Conservation (phyloP, 2,888 invertebrate species). For the Amblyteles armatorius region DNA sequence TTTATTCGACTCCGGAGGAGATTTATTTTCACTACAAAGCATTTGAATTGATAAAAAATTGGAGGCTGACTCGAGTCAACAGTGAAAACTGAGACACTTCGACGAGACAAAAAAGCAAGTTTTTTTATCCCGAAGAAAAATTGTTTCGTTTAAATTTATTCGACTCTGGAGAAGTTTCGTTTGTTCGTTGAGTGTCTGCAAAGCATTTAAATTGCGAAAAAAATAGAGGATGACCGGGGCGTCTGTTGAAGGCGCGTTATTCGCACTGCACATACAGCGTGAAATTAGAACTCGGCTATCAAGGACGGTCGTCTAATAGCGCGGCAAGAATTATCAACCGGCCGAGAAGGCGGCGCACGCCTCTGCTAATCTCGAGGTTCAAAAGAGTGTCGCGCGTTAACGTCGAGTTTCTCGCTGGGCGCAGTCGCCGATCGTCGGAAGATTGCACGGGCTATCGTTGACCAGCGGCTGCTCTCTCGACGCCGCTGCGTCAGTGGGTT, state of each 20-base stretch:
- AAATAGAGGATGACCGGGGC: not conserved
- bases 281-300: slow-evolving; percentile 60
- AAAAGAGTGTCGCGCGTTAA: slow-evolving; percentile 4
- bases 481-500: not conserved
- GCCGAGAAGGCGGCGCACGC: slow-evolving; percentile 43
- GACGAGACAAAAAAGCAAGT: too few species aligned
- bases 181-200: not conserved
- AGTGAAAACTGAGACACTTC: too few species aligned
- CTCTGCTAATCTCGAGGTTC: slow-evolving; percentile 43
- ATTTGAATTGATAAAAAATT: not conserved
- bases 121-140: not conserved
- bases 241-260: slow-evolving; percentile 11
- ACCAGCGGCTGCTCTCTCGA: not conserved
- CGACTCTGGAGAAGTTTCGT: not conserved
- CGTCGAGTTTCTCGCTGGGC: slow-evolving; percentile 25
- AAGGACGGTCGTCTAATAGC: slow-evolving; percentile 59
- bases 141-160: not conserved
- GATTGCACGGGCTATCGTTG: slow-evolving; percentile 21
- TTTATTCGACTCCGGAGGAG: not conserved
- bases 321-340: slow-evolving; percentile 35
- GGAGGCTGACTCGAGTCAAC: not conserved
- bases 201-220: not conserved
- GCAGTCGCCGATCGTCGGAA: not conserved
- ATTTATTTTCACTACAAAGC: not conserved
- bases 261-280: slow-evolving; percentile 41